A percentile compares a stretch with the other conserved stretches of the same genome.
Conservation (phyloP, 2,113 vertebrate species). For the Stigmatopora nigra region DNA sequence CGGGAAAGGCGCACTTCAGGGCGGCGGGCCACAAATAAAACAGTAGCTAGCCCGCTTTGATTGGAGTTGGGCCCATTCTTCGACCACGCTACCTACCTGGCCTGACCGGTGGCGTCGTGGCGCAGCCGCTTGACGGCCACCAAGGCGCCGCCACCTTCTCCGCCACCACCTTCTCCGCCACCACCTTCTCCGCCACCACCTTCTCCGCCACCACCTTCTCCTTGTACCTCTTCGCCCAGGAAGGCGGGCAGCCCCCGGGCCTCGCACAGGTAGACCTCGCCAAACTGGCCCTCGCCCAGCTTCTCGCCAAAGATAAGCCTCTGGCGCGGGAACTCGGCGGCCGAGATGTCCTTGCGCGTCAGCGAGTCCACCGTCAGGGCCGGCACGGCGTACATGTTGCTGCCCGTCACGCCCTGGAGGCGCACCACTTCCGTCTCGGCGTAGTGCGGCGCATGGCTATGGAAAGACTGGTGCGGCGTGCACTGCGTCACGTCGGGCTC, state of each 20-base stretch:
- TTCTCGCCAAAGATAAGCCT: conserved; percentile 76
- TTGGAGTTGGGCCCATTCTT: too few relatives aligned
- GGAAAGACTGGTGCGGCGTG: conserved; percentile 79
- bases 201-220: too few relatives aligned
- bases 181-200: background rate
- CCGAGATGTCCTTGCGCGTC: conserved; percentile 77
- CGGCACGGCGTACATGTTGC: conserved; percentile 80
- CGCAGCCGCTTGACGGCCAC: conserved; percentile 80
- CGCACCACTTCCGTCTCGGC: conserved; percentile 79
- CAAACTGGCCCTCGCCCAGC: conserved; percentile 81
- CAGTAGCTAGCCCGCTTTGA: too few relatives aligned
- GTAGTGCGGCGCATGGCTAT: conserved; percentile 75
- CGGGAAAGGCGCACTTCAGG: background rate
- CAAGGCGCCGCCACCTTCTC: conserved; percentile 27
- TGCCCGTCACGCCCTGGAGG: conserved; percentile 78
- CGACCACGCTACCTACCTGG: conserved; percentile 56
- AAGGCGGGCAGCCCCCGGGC: conserved; percentile 72
- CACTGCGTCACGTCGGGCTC: conserved; percentile 79
- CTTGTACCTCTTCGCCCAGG: conserved; percentile 67
- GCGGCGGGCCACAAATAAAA: too few relatives aligned
- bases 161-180: too few relatives aligned
- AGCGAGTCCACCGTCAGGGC: conserved; percentile 79
- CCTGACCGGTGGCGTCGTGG: conserved; percentile 74
- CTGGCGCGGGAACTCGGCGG: conserved; percentile 75
- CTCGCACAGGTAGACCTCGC: conserved; percentile 81